phyloP scores from a whole-genome alignment of 2,113 vertebrate genomes.

The Trochalopteron elliotii region DNA sequence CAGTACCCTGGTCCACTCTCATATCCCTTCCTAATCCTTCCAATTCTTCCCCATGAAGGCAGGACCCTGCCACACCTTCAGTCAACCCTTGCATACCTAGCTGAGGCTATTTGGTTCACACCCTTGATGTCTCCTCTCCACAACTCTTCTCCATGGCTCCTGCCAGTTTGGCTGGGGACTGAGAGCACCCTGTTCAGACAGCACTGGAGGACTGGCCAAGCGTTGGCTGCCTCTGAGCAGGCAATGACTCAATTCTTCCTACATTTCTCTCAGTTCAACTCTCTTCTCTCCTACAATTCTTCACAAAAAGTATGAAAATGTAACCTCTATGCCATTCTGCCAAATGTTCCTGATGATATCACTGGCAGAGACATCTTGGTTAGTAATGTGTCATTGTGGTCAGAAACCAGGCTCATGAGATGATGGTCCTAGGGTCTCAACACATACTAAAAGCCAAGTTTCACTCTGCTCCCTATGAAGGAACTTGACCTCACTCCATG shows the following conservation, averaged over 20 bases:
- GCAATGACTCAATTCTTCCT: slow-evolving; percentile 7
- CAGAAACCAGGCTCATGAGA: neutral
- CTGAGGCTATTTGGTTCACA: neutral
- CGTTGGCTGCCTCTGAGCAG: neutral
- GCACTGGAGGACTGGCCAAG: neutral
- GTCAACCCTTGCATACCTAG: neutral
- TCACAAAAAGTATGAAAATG: neutral
- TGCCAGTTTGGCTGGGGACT: neutral
- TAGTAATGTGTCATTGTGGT: neutral
- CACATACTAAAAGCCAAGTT: neutral
- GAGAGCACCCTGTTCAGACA: neutral
- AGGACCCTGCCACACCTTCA: neutral
- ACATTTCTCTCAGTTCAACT: neutral
- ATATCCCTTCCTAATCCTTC: neutral
- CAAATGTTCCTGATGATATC: neutral
- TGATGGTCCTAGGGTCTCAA: neutral
- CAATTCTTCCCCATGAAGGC: neutral
- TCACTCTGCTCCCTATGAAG: neutral
- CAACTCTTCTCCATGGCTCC: neutral
- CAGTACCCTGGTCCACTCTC: neutral
- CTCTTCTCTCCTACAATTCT: neutral
- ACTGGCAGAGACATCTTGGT: neutral
- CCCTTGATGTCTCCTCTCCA: neutral
- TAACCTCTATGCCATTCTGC: neutral
- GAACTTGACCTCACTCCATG: neutral